Conservation (phyloP, 2,888 invertebrate genomes). For the Peribatodes rhomboidaria region DNA sequence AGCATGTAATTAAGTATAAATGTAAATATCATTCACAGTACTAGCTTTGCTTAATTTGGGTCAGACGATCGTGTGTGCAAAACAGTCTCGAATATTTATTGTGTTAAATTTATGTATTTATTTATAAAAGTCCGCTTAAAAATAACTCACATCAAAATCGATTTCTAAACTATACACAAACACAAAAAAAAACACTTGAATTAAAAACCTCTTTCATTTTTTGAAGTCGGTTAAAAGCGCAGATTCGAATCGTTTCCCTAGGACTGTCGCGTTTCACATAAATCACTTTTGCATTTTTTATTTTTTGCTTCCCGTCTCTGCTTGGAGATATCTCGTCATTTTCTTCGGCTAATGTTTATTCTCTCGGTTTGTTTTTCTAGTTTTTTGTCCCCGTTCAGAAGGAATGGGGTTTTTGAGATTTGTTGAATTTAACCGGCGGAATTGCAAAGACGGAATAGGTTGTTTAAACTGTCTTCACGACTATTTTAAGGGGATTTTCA, state of each 20-base stretch:
- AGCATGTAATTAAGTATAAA: too few species aligned
- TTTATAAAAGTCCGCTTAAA: too few species aligned
- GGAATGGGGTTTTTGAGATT: slow-evolving; percentile 7
- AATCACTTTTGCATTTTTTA: slow-evolving; percentile 22
- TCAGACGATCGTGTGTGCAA: too few species aligned
- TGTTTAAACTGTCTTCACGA: slow-evolving; percentile 1
- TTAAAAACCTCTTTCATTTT: too few species aligned
- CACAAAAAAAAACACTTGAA: too few species aligned
- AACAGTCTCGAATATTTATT: too few species aligned
- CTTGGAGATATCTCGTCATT: slow-evolving; percentile 27
- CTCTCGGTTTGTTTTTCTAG: slow-evolving; percentile 5
- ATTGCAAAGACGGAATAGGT: not conserved
- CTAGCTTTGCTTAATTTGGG: too few species aligned
- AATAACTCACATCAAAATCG: too few species aligned
- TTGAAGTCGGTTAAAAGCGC: not conserved
- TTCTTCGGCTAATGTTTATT: slow-evolving; percentile 27
- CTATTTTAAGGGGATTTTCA: too few species aligned
- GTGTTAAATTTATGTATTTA: too few species aligned
- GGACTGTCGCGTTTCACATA: slow-evolving; percentile 15
- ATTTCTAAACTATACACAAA: too few species aligned
- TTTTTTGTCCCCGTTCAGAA: slow-evolving; percentile 6
- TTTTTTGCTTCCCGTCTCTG: slow-evolving; percentile 2
- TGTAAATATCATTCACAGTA: too few species aligned
- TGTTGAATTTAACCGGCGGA: not conserved
- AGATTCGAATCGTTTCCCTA: not conserved